Base-by-base conservation (phyloP, 2,888 invertebrate genomes). In the Branchipolynoe longqiensis region DNA sequence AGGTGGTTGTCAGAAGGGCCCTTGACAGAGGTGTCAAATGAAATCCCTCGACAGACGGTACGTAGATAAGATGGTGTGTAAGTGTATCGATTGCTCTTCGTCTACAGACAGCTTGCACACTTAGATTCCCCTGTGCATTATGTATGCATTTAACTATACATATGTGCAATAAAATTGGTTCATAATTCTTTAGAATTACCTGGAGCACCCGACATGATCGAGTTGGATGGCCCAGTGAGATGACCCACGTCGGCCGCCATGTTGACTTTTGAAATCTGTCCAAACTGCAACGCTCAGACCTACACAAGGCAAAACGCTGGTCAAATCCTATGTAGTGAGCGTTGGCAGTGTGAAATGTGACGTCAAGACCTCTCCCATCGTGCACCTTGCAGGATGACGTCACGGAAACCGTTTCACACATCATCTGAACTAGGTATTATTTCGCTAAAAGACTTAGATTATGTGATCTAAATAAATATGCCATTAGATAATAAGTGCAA, bases 191-290 rank as follows among this genome's bases (percentile, higher is more conserved):
- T 83, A 83, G 54, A 83, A 83, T 84, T 85, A 85, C 85, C 85
- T 85, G 85, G 85, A 62, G 82, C 73, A 82, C 82, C 73, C 33
- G n/a, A n/a, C n/a, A n/a, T n/a, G n/a, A n/a, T n/a, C n/a, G 83
- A 85, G 64, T 85, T 85, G 40, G 83, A 58, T 59, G 82, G 73
- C 73, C 58, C 73, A 82, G 64, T 38, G 56, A 31, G 58, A 54
- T 59, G 54, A 56, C 85, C 73, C 56, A 54, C 78, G 82, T 82
- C 82, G 73, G 69, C 83, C 73, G 85, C 85, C 85, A 85, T 85
- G 83, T 85, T 85, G 82, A 85, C 64, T 82, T 85, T 85, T 85
- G 85, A 85, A n/a, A n/a, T n/a, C n/a, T n/a, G n/a, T n/a, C n/a
- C n/a, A n/a, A n/a, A n/a, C n/a, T n/a, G n/a, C n/a, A n/a, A n/a